A percentile compares a stretch with the other conserved stretches of the same genome.
Conservation (phyloP, 2,888 invertebrate genomes). For the Pyrrhosoma nymphula region DNA sequence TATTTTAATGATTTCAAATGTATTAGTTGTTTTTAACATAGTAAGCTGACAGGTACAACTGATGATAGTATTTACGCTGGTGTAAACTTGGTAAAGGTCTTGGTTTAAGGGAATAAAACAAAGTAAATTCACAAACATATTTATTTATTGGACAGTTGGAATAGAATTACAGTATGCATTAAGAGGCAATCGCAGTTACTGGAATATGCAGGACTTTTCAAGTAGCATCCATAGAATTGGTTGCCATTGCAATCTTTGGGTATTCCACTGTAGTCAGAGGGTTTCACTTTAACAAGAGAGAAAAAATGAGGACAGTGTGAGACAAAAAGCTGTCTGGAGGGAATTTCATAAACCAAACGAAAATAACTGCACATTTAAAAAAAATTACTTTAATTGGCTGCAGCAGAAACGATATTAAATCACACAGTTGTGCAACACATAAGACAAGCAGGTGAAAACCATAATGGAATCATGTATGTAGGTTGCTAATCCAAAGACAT, state of each 20-base stretch:
- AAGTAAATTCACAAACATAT: conserved; percentile 34
- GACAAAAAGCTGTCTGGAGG: background rate
- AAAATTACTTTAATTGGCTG: background rate
- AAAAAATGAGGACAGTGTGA: conserved; percentile 39
- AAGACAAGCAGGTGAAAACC: background rate
- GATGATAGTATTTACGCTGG: background rate
- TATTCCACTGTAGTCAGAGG: conserved; percentile 61
- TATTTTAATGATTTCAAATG: background rate
- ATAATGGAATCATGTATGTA: background rate
- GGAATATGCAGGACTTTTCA: conserved; percentile 54
- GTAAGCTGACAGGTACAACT: background rate
- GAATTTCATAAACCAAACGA: conserved; percentile 22
- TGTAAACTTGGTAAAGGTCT: background rate
- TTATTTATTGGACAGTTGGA: conserved; percentile 47
- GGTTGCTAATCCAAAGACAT: background rate
- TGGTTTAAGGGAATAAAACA: conserved; percentile 55
- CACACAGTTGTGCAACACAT: background rate
- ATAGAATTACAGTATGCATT: conserved; percentile 52
- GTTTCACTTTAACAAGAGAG: conserved; percentile 65
- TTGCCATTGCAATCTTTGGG: conserved; percentile 62
- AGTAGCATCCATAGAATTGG: conserved; percentile 64
- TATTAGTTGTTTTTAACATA: background rate
- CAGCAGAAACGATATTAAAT: background rate
- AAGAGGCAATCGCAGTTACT: conserved; percentile 55
- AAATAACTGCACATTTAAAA: background rate